Percentiles rank a stretch among this genome's conserved stretches.
Conservation (phyloP, 2,888 invertebrate species). For the Macrosoma leucophasiata region DNA sequence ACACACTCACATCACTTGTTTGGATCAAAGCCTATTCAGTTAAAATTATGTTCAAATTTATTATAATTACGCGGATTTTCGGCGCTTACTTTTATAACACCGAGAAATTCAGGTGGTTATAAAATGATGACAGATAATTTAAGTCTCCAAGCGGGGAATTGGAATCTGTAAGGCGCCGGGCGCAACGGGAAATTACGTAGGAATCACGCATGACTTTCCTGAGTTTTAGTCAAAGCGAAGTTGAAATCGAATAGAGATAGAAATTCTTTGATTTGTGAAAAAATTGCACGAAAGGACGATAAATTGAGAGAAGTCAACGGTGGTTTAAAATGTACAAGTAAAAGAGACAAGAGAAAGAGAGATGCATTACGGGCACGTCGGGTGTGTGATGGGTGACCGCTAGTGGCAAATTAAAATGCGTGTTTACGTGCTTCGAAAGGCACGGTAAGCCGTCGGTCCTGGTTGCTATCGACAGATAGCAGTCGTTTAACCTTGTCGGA, state of each 20-base stretch:
- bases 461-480: too few species aligned
- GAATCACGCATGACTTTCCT: constrained; percentile 43
- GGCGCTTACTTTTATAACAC: background rate
- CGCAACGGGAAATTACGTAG: constrained; percentile 44
- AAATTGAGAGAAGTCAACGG: too few species aligned
- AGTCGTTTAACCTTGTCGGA: too few species aligned
- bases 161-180: background rate
- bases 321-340: too few species aligned
- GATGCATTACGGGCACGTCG: too few species aligned
- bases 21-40: background rate
- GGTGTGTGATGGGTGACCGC: too few species aligned
- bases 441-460: too few species aligned
- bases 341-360: too few species aligned
- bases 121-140: background rate
- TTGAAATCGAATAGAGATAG: constrained; percentile 44
- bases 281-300: too few species aligned
- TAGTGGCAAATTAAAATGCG: too few species aligned
- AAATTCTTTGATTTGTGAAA: constrained; percentile 48
- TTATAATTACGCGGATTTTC: background rate
- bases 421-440: too few species aligned
- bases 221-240: constrained; percentile 43
- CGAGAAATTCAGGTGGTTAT: constrained; percentile 14
- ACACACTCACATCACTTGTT: background rate
- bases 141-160: constrained; percentile 2
- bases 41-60: background rate